A percentile compares a stretch with the other conserved stretches of the same genome.
phyloP scores from a whole-genome alignment of 2,888 invertebrate species.

The Leptinotarsa peninsularis region DNA sequence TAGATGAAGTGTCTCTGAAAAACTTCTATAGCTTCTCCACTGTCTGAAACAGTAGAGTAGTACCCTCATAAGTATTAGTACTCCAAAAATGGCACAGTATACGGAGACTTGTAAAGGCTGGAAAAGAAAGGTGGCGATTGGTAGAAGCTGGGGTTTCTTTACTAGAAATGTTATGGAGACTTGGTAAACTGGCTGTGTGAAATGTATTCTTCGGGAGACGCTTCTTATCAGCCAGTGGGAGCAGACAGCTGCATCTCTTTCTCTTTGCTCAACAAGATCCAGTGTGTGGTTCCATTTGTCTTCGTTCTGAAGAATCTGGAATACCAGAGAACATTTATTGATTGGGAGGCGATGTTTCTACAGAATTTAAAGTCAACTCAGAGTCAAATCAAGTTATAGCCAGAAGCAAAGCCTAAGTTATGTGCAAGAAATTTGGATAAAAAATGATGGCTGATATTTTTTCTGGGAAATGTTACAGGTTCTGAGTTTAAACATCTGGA shows the following conservation, averaged over 20 bases:
- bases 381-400: no score
- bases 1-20: background rate
- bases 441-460: no score
- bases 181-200: background rate
- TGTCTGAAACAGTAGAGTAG: background rate
- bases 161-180: conserved; percentile 9
- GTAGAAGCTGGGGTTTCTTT: conserved; percentile 1
- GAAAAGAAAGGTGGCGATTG: background rate
- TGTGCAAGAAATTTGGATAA: no score
- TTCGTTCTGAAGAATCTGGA: background rate
- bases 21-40: background rate
- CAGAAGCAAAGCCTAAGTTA: no score
- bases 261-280: background rate
- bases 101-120: background rate
- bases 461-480: no score
- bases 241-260: conserved; percentile 14
- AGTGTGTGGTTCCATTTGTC: conserved; percentile 17
- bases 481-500: no score
- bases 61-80: background rate
- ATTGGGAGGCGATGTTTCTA: background rate
- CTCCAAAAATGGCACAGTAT: background rate
- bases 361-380: no score
- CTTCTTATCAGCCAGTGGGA: background rate
- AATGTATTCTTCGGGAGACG: background rate
- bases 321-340: background rate